Conservation (phyloP, 1,140 invertebrate species). For the Drosophila aff. region DNA sequence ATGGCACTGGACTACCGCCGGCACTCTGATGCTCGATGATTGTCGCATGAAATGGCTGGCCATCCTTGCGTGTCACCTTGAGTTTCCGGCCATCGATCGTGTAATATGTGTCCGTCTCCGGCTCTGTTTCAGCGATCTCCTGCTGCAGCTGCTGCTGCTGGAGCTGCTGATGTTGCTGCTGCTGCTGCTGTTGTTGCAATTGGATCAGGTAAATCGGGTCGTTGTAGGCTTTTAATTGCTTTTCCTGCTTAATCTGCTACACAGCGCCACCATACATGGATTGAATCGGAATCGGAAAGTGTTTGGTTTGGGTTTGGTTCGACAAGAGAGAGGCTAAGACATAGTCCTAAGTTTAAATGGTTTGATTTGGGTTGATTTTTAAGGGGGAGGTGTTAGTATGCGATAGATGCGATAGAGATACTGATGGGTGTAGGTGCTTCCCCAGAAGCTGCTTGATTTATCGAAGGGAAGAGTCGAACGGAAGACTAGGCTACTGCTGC, state of each 20-base stretch:
- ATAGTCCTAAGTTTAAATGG: slow-evolving; percentile 42
- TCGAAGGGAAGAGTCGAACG: slow-evolving; percentile 10
- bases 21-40: slow-evolving; percentile 66
- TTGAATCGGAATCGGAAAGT: slow-evolving; percentile 73
- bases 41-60: slow-evolving; percentile 56
- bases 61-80: slow-evolving; percentile 70
- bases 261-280: slow-evolving; percentile 47
- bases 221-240: slow-evolving; percentile 82
- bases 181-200: slow-evolving; percentile 72
- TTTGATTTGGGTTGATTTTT: slow-evolving; percentile 10
- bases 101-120: slow-evolving; percentile 66
- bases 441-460: slow-evolving; percentile 30
- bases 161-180: slow-evolving; percentile 60
- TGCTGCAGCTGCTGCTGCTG: slow-evolving; percentile 68
- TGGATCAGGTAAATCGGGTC: slow-evolving; percentile 81
- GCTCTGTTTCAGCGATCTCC: slow-evolving; percentile 47
- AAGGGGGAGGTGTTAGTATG: slow-evolving; percentile 29
- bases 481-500: slow-evolving; percentile 10
- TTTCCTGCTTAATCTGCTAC: slow-evolving; percentile 84
- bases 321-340: slow-evolving; percentile 39
- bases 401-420: slow-evolving; percentile 45
- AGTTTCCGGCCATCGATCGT: slow-evolving; percentile 71
- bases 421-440: slow-evolving; percentile 34
- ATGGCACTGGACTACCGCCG: slow-evolving; percentile 53
- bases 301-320: slow-evolving; percentile 49